These are phyloP conservation scores for Acanthosepion lycidas DNA, from an alignment of 2,888 invertebrate species.

Conservation along the genomic window DNA sequence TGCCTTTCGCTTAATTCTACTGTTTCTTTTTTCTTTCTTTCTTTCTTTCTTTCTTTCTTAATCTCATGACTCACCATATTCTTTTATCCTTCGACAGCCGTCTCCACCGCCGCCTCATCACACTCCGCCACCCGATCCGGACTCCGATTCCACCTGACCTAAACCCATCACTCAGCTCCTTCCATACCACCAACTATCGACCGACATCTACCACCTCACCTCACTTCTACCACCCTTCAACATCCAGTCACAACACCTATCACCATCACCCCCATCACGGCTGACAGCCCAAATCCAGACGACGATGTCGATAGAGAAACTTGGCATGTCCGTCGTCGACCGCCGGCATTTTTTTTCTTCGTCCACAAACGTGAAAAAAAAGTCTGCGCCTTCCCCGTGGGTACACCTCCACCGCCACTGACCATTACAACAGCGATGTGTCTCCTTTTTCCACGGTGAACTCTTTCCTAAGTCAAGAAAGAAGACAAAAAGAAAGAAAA, in stretches of 20 bases:
- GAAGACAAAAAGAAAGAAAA: neutral
- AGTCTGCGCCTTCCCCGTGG: neutral
- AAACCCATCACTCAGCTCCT: neutral
- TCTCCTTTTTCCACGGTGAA: neutral
- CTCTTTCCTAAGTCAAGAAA: neutral
- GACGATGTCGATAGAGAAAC: neutral
- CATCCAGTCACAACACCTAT: neutral
- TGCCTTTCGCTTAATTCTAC: too few relatives aligned
- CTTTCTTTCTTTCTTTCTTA: too few relatives aligned
- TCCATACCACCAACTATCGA: neutral
- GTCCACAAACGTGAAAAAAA: too few relatives aligned
- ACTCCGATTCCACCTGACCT: neutral
- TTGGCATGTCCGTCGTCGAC: conserved; percentile 16
- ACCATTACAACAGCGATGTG: neutral
- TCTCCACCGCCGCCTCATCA: neutral
- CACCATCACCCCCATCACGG: neutral
- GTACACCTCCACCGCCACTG: neutral
- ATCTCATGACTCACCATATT: neutral
- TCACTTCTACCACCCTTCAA: neutral
- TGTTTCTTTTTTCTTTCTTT: too few relatives aligned
- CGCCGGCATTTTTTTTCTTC: neutral
- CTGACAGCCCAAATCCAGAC: too few relatives aligned
- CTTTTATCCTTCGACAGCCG: neutral
- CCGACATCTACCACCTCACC: neutral
- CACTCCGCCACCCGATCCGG: neutral